These are phyloP conservation scores for Xestoiulus laeticollis DNA, from an alignment of 2,888 invertebrate species.

Conservation along the genomic window DNA sequence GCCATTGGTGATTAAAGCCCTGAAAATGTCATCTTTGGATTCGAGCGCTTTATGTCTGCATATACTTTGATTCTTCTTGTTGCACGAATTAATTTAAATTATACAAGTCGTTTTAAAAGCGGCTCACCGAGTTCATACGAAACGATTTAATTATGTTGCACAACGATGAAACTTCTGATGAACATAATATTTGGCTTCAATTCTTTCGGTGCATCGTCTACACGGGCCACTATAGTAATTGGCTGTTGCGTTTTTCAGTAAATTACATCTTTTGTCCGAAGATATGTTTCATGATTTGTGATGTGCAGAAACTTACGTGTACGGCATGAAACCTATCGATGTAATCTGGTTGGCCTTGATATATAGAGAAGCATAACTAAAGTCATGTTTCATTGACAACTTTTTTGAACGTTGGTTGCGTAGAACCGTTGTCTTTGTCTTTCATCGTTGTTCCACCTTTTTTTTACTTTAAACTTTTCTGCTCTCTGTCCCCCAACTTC, in stretches of 20 bases:
- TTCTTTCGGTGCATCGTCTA: no score
- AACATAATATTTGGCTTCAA: no score
- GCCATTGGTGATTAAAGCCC: neutral
- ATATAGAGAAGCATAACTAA: neutral
- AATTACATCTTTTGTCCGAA: no score
- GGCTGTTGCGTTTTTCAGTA: no score
- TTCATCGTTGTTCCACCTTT: neutral
- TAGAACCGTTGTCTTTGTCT: neutral
- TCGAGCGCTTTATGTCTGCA: neutral
- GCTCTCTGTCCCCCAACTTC: neutral
- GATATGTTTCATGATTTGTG: no score
- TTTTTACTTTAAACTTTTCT: neutral
- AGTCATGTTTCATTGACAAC: neutral
- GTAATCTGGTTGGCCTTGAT: neutral
- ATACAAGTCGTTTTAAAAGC: no score
- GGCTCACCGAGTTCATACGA: no score
- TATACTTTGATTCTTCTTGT: neutral
- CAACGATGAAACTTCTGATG: no score
- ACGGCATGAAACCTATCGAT: neutral
- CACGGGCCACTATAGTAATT: no score
- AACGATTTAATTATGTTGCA: no score
- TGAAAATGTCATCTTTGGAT: neutral
- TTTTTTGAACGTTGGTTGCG: neutral
- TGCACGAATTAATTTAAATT: no score
- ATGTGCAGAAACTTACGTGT: neutral